phyloP scores from a whole-genome alignment of 2,888 invertebrate genomes.

The Trichacis sp. region DNA sequence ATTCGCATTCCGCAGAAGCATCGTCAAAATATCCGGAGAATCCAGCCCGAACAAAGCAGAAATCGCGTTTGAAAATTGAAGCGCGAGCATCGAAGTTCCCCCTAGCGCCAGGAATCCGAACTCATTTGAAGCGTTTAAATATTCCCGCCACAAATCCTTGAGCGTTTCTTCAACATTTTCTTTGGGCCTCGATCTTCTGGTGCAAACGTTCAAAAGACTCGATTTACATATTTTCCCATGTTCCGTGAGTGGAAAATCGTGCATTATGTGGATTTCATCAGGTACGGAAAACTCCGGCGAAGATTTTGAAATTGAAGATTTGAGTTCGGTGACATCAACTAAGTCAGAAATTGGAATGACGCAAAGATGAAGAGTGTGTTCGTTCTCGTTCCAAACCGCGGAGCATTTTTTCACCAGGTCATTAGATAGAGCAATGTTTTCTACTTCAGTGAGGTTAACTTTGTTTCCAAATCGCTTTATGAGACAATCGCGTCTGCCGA shows the following conservation, averaged over 20 bases:
- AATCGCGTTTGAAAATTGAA: slow-evolving; percentile 75
- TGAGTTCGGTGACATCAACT: slow-evolving; percentile 52
- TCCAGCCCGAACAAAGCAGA: slow-evolving; percentile 68
- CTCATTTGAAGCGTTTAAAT: slow-evolving; percentile 50
- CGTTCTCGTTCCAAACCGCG: slow-evolving; percentile 71
- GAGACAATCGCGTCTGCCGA: slow-evolving; percentile 77
- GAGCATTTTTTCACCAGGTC: slow-evolving; percentile 71
- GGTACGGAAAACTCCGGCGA: slow-evolving; percentile 74
- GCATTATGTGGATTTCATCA: slow-evolving; percentile 75
- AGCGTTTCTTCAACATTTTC: slow-evolving; percentile 37
- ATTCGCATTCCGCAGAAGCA: slow-evolving; percentile 71
- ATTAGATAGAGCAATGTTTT: slow-evolving; percentile 70
- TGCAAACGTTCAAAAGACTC: slow-evolving; percentile 68
- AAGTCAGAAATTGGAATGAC: slow-evolving; percentile 64
- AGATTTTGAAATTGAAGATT: slow-evolving; percentile 60
- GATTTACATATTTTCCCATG: slow-evolving; percentile 79
- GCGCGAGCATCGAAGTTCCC: slow-evolving; percentile 79
- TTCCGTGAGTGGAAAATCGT: slow-evolving; percentile 73
- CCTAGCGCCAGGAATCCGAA: slow-evolving; percentile 75
- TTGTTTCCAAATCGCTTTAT: slow-evolving; percentile 84
- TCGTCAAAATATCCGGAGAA: slow-evolving; percentile 71
- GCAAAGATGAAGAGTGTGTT: slow-evolving; percentile 66
- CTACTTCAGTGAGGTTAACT: slow-evolving; percentile 74
- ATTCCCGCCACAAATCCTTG: slow-evolving; percentile 48
- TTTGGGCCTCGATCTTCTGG: slow-evolving; percentile 57